Conservation (phyloP, 1,140 invertebrate species). For the Rhopalosiphum maidis region DNA sequence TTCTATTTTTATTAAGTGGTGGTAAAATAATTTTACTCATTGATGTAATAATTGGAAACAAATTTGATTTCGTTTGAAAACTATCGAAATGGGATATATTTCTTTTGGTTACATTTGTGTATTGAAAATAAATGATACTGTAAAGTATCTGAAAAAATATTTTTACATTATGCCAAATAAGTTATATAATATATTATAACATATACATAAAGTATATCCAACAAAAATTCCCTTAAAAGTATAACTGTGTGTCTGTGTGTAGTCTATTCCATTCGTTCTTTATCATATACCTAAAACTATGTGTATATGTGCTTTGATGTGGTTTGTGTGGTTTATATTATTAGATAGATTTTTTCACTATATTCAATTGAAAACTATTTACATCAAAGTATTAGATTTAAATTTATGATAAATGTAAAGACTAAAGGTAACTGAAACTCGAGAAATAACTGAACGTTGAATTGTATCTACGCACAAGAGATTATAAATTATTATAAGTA, state of each 20-base stretch:
- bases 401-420: not conserved
- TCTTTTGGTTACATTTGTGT: not conserved
- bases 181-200: not conserved
- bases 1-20: not conserved
- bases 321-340: not conserved
- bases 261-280: not conserved
- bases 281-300: not conserved
- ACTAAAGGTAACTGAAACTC: not conserved
- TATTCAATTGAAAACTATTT: not conserved
- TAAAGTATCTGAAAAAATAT: not conserved
- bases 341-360: not conserved
- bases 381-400: not conserved
- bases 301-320: not conserved
- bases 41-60: not conserved
- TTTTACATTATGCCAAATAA: not conserved
- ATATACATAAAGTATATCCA: not conserved
- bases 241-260: not conserved
- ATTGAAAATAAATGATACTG: not conserved
- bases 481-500: not conserved
- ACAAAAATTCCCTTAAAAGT: not conserved
- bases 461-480: not conserved
- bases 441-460: not conserved
- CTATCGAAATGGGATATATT: not conserved
- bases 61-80: not conserved
- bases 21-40: not conserved